These are phyloP conservation scores for Urophycis tenuis DNA, from an alignment of 2,797 vertebrate species.

Conservation along the genomic window DNA sequence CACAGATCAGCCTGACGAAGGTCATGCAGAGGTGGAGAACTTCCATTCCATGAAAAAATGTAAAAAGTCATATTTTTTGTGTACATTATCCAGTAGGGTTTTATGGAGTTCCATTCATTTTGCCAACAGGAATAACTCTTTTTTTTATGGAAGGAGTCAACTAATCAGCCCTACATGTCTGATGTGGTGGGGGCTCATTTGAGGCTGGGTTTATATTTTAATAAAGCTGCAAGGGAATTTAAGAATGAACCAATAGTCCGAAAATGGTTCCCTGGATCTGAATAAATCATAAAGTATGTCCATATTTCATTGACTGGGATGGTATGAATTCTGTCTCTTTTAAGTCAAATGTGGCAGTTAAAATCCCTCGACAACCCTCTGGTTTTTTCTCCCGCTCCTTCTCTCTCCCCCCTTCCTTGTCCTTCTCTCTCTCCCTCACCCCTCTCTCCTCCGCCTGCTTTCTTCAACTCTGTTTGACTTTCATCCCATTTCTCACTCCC, in stretches of 20 bases:
- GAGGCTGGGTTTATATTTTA: slow-evolving; percentile 53
- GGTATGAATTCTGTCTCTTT: slow-evolving; percentile 22
- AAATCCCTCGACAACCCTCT: not conserved
- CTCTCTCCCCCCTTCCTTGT: not conserved
- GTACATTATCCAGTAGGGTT: not conserved
- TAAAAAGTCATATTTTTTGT: too few relatives aligned
- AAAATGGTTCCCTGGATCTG: slow-evolving; percentile 41
- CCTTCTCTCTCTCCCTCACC: not conserved
- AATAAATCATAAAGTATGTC: slow-evolving; percentile 47
- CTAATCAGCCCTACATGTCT: not conserved
- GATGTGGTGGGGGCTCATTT: slow-evolving; percentile 37
- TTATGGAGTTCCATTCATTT: not conserved
- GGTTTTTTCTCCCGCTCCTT: too few relatives aligned
- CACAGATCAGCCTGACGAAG: not conserved
- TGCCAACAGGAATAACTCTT: not conserved
- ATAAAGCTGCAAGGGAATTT: slow-evolving; percentile 45
- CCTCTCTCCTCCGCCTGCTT: not conserved
- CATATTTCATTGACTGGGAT: slow-evolving; percentile 28
- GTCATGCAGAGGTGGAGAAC: not conserved
- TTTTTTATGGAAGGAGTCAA: too few relatives aligned
- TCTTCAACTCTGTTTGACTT: not conserved
- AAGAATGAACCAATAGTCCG: slow-evolving; percentile 40
- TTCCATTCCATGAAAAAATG: too few relatives aligned
- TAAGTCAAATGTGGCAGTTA: slow-evolving; percentile 13
- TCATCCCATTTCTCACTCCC: not conserved